Conservation (phyloP, 1,140 invertebrate genomes). For the Amphibalanus amphitrite region DNA sequence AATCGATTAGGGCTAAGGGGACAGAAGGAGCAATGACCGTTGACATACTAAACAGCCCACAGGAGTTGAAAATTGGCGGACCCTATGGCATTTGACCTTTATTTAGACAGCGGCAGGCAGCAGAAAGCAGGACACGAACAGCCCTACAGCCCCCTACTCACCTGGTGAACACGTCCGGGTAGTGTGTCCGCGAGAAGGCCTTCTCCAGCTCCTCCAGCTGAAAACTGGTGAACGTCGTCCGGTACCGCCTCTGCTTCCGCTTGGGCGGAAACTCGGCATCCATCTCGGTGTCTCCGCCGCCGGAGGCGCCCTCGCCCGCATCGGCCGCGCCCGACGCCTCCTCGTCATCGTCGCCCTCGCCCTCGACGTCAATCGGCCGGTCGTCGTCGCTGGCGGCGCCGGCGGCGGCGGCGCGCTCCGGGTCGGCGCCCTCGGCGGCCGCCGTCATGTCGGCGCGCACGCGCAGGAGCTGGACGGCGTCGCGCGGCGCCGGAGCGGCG, state of each 20-base stretch:
- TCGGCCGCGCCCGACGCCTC: conserved; percentile 29
- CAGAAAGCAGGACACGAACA: no score
- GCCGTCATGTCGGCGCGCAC: not conserved
- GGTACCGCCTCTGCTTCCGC: conserved; percentile 73
- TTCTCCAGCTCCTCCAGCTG: conserved; percentile 94
- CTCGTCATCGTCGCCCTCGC: conserved; percentile 18
- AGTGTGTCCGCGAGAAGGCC: conserved; percentile 90
- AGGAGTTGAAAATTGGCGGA: no score
- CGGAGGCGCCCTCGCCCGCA: conserved; percentile 39
- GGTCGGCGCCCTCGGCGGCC: not conserved
- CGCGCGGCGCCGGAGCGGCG: no score
- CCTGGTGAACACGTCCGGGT: conserved; percentile 95
- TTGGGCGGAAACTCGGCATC: conserved; percentile 53
- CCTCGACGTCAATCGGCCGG: conserved; percentile 5
- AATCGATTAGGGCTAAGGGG: no score
- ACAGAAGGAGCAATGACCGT: no score
- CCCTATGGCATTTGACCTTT: no score
- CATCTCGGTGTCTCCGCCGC: conserved; percentile 46
- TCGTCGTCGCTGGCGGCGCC: not conserved
- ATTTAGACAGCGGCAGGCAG: no score
- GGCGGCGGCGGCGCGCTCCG: not conserved
- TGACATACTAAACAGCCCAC: no score
- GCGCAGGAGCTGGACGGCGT: not conserved
- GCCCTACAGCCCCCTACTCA: conserved; percentile 37
- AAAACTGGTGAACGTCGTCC: conserved; percentile 87